These are phyloP conservation scores for Ochlodes sylvanus DNA, from an alignment of 2,888 invertebrate species.

Conservation along the genomic window DNA sequence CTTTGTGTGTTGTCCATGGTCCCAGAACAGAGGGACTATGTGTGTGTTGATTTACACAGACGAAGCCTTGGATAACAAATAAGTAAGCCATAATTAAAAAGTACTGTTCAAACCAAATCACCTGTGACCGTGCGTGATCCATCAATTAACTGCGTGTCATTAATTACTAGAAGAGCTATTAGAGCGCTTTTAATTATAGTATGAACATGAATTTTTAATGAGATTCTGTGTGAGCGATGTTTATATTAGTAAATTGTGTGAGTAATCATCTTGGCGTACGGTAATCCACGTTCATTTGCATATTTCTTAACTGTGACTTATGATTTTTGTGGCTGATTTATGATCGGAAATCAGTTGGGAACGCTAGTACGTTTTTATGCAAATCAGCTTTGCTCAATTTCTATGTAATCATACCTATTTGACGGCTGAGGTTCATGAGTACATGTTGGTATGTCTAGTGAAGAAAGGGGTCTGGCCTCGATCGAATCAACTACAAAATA, in stretches of 20 bases:
- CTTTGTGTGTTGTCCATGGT: neutral
- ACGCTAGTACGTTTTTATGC: too few relatives aligned
- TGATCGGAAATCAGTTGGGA: constrained; percentile 5
- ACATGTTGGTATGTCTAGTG: too few relatives aligned
- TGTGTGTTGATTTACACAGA: too few relatives aligned
- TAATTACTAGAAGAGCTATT: constrained; percentile 56
- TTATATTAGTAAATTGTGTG: constrained; percentile 30
- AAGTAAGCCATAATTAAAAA: constrained; percentile 30
- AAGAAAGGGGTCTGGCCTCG: too few relatives aligned
- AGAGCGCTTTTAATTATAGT: constrained; percentile 35
- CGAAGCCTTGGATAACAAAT: neutral
- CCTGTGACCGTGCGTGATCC: constrained; percentile 60
- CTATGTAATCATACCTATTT: too few relatives aligned
- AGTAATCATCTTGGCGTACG: constrained; percentile 2
- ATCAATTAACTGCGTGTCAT: constrained; percentile 68
- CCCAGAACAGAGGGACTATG: too few relatives aligned
- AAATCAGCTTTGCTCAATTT: too few relatives aligned
- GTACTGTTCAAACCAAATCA: constrained; percentile 54
- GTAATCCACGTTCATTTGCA: constrained; percentile 16
- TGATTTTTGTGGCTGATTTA: constrained; percentile 40
- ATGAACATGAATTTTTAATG: constrained; percentile 39
- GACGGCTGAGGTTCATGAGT: too few relatives aligned
- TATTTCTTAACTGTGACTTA: constrained; percentile 28
- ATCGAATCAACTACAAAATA: too few relatives aligned
- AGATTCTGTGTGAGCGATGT: constrained; percentile 30